Conservation (phyloP, 2,888 invertebrate genomes). For the Drosophila nr. medialis region DNA sequence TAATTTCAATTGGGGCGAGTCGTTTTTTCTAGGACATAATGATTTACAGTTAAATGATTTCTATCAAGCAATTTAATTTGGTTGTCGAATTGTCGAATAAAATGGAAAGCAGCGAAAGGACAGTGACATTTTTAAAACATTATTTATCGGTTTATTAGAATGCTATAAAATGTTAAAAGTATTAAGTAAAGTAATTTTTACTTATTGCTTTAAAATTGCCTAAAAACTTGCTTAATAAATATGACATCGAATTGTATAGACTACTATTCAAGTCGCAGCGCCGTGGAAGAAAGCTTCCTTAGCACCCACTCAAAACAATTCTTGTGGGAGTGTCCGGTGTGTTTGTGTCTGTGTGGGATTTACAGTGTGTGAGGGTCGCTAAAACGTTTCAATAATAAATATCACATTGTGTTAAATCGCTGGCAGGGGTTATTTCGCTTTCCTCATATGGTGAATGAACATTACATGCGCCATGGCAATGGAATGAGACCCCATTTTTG, state of each 20-base stretch:
- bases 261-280: constrained; percentile 62
- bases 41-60: background rate
- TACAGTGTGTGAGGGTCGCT: constrained; percentile 39
- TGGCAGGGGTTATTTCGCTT: constrained; percentile 47
- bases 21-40: too few species aligned
- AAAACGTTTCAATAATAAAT: constrained; percentile 77
- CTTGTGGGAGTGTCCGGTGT: constrained; percentile 68
- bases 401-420: constrained; percentile 72
- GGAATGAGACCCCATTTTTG: constrained; percentile 84
- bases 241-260: constrained; percentile 71
- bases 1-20: background rate
- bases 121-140: constrained; percentile 14
- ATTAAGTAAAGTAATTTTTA: constrained; percentile 56
- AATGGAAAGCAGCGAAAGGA: constrained; percentile 11
- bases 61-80: background rate
- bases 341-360: constrained; percentile 19
- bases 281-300: constrained; percentile 39
- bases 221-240: constrained; percentile 67
- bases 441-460: constrained; percentile 6
- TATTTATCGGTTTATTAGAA: constrained; percentile 48
- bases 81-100: background rate
- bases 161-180: constrained; percentile 57
- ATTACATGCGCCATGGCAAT: constrained; percentile 82
- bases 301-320: constrained; percentile 66
- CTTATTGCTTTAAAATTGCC: constrained; percentile 55